A percentile compares a stretch with the other conserved stretches of the same genome.
These are phyloP conservation scores for Pelecanus crispus DNA, from an alignment of 2,113 vertebrate genomes.

Conservation along the genomic window DNA sequence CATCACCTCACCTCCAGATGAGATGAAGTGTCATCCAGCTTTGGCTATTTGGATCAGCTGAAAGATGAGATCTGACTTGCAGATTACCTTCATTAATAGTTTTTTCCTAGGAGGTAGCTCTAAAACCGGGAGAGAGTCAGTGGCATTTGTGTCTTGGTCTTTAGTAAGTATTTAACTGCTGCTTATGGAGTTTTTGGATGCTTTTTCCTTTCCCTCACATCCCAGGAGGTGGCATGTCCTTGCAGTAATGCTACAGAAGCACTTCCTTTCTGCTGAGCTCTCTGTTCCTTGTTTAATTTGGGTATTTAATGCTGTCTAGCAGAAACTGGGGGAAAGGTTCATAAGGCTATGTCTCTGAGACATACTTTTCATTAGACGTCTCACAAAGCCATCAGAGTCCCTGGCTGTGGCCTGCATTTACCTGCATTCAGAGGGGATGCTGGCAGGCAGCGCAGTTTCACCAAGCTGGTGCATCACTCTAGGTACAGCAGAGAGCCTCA, in stretches of 20 bases:
- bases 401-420: neutral
- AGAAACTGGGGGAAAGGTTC: neutral
- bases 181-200: neutral
- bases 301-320: neutral
- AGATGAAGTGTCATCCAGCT: neutral
- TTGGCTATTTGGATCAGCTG: neutral
- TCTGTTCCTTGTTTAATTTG: neutral
- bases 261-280: neutral
- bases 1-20: neutral
- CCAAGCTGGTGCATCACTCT: neutral
- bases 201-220: neutral
- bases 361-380: neutral
- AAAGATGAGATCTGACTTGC: neutral
- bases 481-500: neutral
- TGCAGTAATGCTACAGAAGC: neutral
- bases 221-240: neutral
- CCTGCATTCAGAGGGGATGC: neutral
- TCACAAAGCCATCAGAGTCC: neutral
- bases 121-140: neutral
- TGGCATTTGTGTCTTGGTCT: neutral
- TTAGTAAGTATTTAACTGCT: neutral
- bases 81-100: neutral
- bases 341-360: neutral
- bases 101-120: neutral
- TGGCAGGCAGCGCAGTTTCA: neutral